Evolutionary conservation across 1,140 invertebrate species (phyloP).

Genomic region (Kradibia gibbosae): DNA sequence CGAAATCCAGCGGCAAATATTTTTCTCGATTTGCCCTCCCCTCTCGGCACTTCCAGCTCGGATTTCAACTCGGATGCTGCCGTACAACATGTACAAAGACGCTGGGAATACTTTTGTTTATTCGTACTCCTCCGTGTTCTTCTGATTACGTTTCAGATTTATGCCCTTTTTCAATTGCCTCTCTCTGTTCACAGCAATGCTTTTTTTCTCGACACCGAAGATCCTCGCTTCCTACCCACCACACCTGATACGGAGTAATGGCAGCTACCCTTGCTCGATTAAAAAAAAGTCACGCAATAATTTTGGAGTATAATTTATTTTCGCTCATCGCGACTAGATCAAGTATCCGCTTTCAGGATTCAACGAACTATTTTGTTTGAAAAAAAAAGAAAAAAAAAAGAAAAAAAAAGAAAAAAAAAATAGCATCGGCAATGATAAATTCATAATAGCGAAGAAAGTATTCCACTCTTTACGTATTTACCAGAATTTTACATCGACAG

Average conservation of each 20-base stretch:
- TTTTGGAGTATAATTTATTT: neutral
- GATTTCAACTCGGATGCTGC: neutral
- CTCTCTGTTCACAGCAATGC: neutral
- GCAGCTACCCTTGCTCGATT: too few relatives aligned
- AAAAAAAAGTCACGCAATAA: too few relatives aligned
- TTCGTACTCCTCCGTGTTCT: neutral
- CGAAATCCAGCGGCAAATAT: conserved; percentile 15
- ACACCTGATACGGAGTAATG: neutral
- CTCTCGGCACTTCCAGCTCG: neutral
- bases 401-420: too few relatives aligned
- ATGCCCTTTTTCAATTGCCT: too few relatives aligned
- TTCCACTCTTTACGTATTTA: too few relatives aligned
- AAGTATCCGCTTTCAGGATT: neutral
- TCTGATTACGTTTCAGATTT: neutral
- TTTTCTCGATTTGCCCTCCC: neutral
- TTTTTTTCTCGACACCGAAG: neutral
- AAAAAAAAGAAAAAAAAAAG: neutral
- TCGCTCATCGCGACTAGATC: neutral
- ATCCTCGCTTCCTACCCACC: neutral
- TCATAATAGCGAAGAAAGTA: too few relatives aligned
- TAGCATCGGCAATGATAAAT: too few relatives aligned
- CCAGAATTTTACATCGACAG: too few relatives aligned
- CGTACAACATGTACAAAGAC: neutral
- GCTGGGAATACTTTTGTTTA: neutral
- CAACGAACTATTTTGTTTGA: neutral